These are phyloP conservation scores for Peromyscus melanophrys DNA, from an alignment of 2,797 vertebrate genomes.

Conservation along the genomic window DNA sequence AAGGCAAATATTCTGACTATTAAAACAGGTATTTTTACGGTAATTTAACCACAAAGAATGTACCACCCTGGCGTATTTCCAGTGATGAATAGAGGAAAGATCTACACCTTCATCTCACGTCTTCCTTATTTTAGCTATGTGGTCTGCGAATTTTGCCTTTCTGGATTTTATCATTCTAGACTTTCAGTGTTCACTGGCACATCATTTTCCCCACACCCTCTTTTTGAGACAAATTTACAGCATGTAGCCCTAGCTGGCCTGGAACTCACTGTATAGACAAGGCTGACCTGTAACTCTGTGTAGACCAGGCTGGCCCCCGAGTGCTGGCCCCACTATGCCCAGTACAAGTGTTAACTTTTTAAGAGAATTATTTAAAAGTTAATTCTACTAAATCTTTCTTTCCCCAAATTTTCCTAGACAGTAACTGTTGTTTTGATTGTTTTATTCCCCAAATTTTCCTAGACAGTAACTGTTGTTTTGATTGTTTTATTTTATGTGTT, in stretches of 20 bases:
- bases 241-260: neutral
- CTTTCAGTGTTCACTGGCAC: neutral
- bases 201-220: neutral
- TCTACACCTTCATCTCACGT: neutral
- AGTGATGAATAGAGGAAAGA: neutral
- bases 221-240: neutral
- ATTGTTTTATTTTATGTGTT: neutral
- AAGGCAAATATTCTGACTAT: neutral
- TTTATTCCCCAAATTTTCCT: neutral
- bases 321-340: neutral
- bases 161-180: neutral
- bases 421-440: neutral
- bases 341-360: neutral
- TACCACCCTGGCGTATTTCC: neutral
- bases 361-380: conserved; percentile 34
- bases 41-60: neutral
- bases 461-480: too few relatives aligned
- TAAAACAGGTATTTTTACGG: conserved; percentile 3
- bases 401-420: neutral
- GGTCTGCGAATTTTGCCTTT: neutral
- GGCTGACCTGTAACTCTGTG: neutral
- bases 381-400: conserved; percentile 23
- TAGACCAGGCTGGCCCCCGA: neutral
- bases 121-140: neutral
- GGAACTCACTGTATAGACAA: neutral